Percentiles rank a stretch among this genome's conserved stretches.
phyloP scores from a whole-genome alignment of 2,888 invertebrate genomes.

The Limulus polyphemus region DNA sequence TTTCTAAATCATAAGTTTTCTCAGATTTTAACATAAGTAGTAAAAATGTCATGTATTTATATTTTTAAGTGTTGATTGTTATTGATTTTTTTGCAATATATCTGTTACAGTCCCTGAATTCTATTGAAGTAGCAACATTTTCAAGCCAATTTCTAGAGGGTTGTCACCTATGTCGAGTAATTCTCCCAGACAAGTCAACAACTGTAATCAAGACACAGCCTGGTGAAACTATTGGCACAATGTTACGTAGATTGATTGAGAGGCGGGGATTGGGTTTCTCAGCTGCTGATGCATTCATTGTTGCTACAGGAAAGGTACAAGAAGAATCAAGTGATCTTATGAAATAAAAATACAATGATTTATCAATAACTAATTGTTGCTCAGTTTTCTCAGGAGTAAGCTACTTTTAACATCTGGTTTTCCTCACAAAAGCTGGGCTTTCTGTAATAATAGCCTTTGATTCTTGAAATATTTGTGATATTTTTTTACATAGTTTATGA shows the following conservation, averaged over 20 bases:
- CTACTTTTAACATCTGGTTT: no score
- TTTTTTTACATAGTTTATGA: no score
- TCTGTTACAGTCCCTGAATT: constrained; percentile 18
- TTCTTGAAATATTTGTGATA: no score
- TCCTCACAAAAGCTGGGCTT: no score
- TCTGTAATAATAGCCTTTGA: no score
- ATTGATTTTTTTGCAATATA: no score
- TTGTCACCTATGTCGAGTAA: constrained; percentile 59
- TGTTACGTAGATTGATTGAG: constrained; percentile 68
- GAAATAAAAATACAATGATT: neutral
- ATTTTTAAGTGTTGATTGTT: no score
- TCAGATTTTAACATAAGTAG: no score
- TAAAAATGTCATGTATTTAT: no score
- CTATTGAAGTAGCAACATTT: constrained; percentile 20
- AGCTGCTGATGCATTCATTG: constrained; percentile 62
- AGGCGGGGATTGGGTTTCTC: constrained; percentile 65
- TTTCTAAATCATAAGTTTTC: no score
- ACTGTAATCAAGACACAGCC: constrained; percentile 75
- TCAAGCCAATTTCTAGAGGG: constrained; percentile 19
- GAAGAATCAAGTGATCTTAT: no score
- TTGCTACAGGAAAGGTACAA: constrained; percentile 39
- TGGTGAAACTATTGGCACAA: constrained; percentile 58
- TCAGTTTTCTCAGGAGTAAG: no score
- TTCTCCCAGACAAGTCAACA: constrained; percentile 79
- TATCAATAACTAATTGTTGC: neutral